Evolutionary conservation across 2,797 vertebrate species (phyloP), one percentile per base, ranked within the genome.

Genomic region (Tamandua tetradactyla): DNA sequence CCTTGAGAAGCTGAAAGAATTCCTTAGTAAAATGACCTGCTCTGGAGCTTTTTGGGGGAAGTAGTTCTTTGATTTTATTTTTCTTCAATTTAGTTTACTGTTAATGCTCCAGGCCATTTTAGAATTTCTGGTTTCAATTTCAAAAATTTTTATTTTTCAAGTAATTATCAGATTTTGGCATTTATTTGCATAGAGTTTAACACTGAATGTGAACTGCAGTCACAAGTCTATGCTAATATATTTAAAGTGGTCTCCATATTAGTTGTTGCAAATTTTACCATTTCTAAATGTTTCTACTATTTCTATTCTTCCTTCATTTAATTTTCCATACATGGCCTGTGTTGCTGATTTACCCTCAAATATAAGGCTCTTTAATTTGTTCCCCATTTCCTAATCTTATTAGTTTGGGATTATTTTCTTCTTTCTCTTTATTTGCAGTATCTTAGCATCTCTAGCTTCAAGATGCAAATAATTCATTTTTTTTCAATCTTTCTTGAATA

Each of bases 231-330:
- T 64, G n/a, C 10, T 79, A 18, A 64, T 75, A 40, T 76, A 57
- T 71, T 80, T 61, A 80, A 40, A 76, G 42, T n/a, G 37, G 17
- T 37, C n/a, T 32, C 27, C 13, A 5, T 59, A 14, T 37, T 25
- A 52, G n/a, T 44, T 64, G 13, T 52, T 22, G 7, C 7, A 55
- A n/a, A 40, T 18, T 42, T 83, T 62, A 32, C 35, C 42, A 23
- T 30, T 74, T 84, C 62, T 75, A 59, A 61, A 35, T 83, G 40
- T 37, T 47, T 83, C 35, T 30, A 9, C 76, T 76, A 27, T 82
- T 82, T 93, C 27, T 87, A 17, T 84, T 47, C 91, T 96, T 68
- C 44, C 32, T 86, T 88, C 18, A 35, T 69, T 91, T 64, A 84
- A 59, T 81, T 74, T 86, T 86, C 52, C 82, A 78, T 61, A 61